These are phyloP conservation scores for Ferrisia virgata DNA, from an alignment of 2,888 invertebrate genomes.

Conservation along the genomic window DNA sequence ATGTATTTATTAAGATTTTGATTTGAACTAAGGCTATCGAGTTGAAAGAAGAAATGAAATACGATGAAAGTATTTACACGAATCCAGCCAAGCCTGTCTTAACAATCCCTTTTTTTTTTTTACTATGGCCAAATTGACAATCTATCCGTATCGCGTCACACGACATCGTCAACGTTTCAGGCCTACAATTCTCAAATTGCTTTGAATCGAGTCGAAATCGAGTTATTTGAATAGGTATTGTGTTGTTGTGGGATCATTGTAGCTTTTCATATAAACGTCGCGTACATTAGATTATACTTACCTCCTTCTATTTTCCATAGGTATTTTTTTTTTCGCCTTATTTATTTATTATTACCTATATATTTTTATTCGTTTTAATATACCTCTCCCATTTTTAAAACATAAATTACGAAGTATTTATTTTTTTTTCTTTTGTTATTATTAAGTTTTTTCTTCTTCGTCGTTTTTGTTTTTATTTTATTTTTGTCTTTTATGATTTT, in stretches of 20 bases:
- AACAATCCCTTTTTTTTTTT: background rate
- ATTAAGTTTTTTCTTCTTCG: background rate
- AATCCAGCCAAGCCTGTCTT: background rate
- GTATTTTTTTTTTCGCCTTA: background rate
- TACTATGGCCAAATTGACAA: background rate
- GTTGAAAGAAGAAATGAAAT: background rate
- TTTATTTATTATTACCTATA: background rate
- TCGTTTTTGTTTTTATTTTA: background rate
- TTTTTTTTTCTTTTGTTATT: background rate
- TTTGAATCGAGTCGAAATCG: background rate
- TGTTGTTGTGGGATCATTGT: no score
- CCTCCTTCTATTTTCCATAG: background rate
- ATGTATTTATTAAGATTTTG: background rate
- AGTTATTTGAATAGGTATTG: background rate
- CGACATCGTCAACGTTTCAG: background rate
- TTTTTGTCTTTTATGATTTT: no score
- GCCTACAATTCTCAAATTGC: no score
- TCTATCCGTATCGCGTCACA: background rate
- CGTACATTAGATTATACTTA: background rate
- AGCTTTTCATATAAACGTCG: background rate
- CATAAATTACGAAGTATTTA: slow-evolving; percentile 17
- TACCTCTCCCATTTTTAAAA: slow-evolving; percentile 5
- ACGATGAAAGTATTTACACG: background rate
- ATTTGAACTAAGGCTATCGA: background rate
- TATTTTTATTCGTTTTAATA: background rate